These are phyloP conservation scores for Holothuria leucospilota DNA, from an alignment of 53 echinoderm and acorn worm species.

Conservation along the genomic window DNA sequence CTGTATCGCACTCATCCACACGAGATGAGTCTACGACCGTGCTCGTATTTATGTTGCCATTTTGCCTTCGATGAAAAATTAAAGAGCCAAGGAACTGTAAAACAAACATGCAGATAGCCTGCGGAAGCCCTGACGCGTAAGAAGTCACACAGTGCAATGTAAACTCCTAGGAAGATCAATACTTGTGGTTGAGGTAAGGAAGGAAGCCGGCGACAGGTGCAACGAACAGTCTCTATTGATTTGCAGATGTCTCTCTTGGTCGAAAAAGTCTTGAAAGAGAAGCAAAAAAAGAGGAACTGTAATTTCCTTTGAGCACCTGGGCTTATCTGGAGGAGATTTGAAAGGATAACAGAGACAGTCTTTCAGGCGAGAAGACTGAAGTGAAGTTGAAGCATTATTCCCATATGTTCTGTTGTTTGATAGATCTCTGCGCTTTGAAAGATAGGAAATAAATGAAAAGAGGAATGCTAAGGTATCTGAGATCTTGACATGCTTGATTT, in stretches of 20 bases:
- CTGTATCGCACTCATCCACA: constrained; percentile 1
- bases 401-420: too few relatives aligned
- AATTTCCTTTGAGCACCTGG: constrained; percentile 37
- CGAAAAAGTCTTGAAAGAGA: constrained; percentile 5
- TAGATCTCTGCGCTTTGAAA: too few relatives aligned
- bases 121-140: background rate
- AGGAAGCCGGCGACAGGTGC: constrained; percentile 40
- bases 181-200: constrained; percentile 22
- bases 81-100: constrained; percentile 28
- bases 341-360: too few relatives aligned
- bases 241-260: constrained; percentile 7
- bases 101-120: constrained; percentile 25
- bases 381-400: too few relatives aligned
- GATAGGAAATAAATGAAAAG: too few relatives aligned
- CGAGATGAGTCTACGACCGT: constrained; percentile 9
- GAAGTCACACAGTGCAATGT: constrained; percentile 37
- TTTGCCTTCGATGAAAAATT: constrained; percentile 16
- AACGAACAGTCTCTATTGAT: constrained; percentile 33
- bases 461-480: too few relatives aligned
- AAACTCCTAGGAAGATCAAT: constrained; percentile 33
- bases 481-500: too few relatives aligned
- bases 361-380: too few relatives aligned
- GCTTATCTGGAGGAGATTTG: constrained; percentile 16
- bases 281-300: constrained; percentile 12
- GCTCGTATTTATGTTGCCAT: constrained; percentile 11